phyloP scores from a whole-genome alignment of 2,113 vertebrate genomes.

The Octodon degus region DNA sequence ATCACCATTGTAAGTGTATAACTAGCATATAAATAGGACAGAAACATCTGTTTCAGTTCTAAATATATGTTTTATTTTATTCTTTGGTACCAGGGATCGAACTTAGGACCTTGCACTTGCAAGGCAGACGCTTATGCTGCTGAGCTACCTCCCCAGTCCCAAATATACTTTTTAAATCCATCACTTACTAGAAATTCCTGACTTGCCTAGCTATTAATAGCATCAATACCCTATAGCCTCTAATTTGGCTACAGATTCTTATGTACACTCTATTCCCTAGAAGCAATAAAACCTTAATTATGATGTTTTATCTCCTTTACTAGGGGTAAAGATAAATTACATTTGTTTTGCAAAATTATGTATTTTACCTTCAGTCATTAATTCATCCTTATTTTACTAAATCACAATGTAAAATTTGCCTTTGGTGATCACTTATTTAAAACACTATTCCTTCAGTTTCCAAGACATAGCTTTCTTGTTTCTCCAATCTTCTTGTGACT shows the following conservation, averaged over 20 bases:
- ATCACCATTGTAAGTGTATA: not conserved
- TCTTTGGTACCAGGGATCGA: too few relatives aligned
- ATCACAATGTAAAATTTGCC: not conserved
- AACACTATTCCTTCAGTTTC: not conserved
- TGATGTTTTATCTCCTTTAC: not conserved
- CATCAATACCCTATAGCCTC: not conserved
- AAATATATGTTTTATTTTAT: not conserved
- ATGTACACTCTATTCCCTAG: not conserved
- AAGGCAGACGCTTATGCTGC: too few relatives aligned
- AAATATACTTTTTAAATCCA: conserved; percentile 20
- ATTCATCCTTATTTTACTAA: conserved; percentile 3
- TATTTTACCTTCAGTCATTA: not conserved
- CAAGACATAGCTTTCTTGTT: not conserved
- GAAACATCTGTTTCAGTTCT: not conserved
- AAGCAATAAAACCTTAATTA: not conserved
- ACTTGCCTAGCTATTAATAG: not conserved
- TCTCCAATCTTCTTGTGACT: not conserved
- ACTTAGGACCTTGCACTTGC: too few relatives aligned
- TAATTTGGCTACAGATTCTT: not conserved
- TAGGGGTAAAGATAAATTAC: not conserved
- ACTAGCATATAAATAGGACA: not conserved
- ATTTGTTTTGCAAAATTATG: not conserved
- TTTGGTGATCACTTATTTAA: not conserved
- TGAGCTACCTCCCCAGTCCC: too few relatives aligned
- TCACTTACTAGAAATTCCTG: not conserved